A percentile compares a stretch with the other conserved stretches of the same genome.
Conservation (phyloP, 1,140 invertebrate genomes). For the Aphis craccivora region DNA sequence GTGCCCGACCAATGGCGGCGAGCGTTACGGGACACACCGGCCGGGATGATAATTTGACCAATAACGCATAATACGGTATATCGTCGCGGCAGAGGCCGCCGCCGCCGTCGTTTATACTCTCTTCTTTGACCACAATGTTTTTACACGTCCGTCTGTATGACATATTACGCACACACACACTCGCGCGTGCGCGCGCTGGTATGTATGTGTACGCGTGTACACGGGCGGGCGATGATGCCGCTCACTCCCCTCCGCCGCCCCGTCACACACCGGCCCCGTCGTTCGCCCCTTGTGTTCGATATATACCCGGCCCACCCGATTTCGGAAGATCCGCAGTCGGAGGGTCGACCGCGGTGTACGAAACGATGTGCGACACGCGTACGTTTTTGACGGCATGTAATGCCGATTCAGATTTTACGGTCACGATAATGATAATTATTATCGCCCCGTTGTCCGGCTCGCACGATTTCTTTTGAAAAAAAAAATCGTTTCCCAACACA, state of each 20-base stretch:
- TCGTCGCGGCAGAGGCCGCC: neutral
- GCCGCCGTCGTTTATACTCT: constrained; percentile 11
- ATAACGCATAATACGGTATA: constrained; percentile 46
- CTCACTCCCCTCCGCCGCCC: neutral
- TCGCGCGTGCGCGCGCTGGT: neutral
- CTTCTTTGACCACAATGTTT: constrained; percentile 51
- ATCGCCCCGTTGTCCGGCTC: neutral
- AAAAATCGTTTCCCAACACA: no score
- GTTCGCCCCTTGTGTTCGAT: neutral
- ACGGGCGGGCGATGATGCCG: neutral
- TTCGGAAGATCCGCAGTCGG: neutral
- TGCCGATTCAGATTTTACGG: neutral
- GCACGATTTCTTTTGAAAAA: neutral
- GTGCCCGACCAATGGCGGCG: neutral
- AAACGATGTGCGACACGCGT: neutral
- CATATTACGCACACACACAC: neutral
- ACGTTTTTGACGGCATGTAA: neutral
- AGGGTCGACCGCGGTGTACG: neutral
- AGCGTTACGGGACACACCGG: constrained; percentile 10
- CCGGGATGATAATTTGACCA: constrained; percentile 46
- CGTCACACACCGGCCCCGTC: neutral
- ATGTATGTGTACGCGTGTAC: neutral
- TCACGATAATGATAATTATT: neutral
- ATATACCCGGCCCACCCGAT: neutral
- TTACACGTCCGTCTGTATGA: constrained; percentile 13